Evolutionary conservation across 2,888 invertebrate species (phyloP).

Genomic region (Phortica magna): DNA sequence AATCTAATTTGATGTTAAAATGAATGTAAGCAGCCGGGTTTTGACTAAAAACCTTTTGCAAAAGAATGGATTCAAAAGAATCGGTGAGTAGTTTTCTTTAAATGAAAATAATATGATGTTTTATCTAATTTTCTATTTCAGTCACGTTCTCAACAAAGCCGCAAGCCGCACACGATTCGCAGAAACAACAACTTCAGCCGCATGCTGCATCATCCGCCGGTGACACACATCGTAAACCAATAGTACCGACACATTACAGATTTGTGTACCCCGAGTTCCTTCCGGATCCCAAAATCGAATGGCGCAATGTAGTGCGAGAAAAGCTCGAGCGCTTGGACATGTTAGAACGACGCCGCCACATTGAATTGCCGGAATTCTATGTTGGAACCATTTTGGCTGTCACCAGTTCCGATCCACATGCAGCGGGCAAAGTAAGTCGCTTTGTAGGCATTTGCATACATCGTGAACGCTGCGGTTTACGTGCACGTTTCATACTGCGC

Average conservation of each 20-base stretch:
- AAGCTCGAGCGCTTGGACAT: constrained; percentile 95
- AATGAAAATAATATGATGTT: background rate
- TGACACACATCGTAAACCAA: constrained; percentile 56
- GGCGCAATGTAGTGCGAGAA: constrained; percentile 89
- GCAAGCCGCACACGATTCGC: constrained; percentile 48
- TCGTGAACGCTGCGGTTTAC: constrained; percentile 88
- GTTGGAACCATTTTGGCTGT: constrained; percentile 96
- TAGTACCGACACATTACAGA: constrained; percentile 81
- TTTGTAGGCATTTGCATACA: constrained; percentile 93
- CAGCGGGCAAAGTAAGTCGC: constrained; percentile 88
- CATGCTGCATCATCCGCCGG: background rate
- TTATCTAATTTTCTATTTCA: constrained; percentile 36
- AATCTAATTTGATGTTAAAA: constrained; percentile 45
- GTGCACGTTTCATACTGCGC: constrained; percentile 91
- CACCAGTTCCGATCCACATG: constrained; percentile 90
- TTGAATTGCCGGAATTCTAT: constrained; percentile 98
- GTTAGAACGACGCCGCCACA: constrained; percentile 85
- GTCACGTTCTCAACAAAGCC: constrained; percentile 66
- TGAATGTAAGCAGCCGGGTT: constrained; percentile 55
- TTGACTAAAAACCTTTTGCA: constrained; percentile 49
- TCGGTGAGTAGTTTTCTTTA: constrained; percentile 52
- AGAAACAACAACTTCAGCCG: constrained; percentile 37
- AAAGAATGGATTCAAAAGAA: constrained; percentile 49
- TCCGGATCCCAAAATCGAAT: constrained; percentile 88
- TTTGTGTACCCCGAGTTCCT: constrained; percentile 94